Base-by-base conservation (phyloP, 1,140 invertebrate genomes). In the Drosophila kikkawai region DNA sequence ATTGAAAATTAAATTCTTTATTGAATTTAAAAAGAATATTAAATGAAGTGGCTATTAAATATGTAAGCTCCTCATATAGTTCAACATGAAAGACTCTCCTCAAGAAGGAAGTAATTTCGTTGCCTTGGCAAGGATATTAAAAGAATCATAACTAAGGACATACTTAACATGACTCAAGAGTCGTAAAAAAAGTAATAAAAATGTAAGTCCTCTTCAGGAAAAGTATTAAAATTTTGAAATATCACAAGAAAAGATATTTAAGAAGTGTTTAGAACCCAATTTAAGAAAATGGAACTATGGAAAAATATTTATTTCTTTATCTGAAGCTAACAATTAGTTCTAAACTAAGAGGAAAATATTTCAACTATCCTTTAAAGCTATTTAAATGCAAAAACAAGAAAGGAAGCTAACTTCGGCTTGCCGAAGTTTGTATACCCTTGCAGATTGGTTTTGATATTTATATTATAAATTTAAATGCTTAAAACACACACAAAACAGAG, bases 11-110 rank as follows among this genome's bases (percentile, higher is more conserved):
- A 11, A 0, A 13, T 19, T 13, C 2, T 17, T 13, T 19, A 8
- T 11, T 95, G 6, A 22, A 71, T 42, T 29, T 0, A 26, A 34
- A 12, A 2, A 0, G n/a, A 13, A 37, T 7, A 15, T 15, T 13
- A n/a, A 34, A 11, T n/a, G 7, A 60, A 57, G 13, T 37, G 34
- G 13, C 34, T 22, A 22, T 44, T 44, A 13, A 34, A 42, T 22
- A 57, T 11, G 44, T 65, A 17, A 65, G 36, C 11, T 65, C 19
- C 13, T n/a, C 56, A 65, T 32, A 36, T 63, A 61, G 32, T 65
- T 17, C 22, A 50, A 60, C 26, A 36, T 9, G 9, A 34, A 26
- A 36, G 36, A 11, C 9, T 17, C 26, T 61, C 7, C n/a, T 60
- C 19, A 17, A 17, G 15, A 8, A n/a, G 51, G 26, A n/a, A 59